A percentile compares a stretch with the other conserved stretches of the same genome.
These are phyloP conservation scores for Leucopternis melanops DNA, from an alignment of 2,113 vertebrate species.

Conservation along the genomic window DNA sequence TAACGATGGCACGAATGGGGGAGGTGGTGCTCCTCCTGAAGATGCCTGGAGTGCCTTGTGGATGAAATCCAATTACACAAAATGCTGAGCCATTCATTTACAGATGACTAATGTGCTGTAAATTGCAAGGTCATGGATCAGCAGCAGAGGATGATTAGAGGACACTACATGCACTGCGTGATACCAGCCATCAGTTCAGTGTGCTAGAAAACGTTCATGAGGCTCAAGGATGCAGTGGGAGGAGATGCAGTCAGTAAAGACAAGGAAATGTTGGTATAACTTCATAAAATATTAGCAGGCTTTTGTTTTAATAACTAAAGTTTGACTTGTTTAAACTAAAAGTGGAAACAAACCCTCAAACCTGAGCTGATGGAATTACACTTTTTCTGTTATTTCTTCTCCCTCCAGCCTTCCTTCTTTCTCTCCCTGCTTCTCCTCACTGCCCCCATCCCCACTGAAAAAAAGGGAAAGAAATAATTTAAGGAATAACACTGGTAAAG, in stretches of 20 bases:
- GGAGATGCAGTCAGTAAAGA: not conserved
- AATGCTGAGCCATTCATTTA: not conserved
- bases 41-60: not conserved
- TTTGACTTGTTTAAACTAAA: not conserved
- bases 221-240: not conserved
- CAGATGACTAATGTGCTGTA: not conserved
- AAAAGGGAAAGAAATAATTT: not conserved
- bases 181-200: not conserved
- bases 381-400: not conserved
- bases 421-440: not conserved
- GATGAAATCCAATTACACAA: not conserved
- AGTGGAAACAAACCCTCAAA: not conserved
- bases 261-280: not conserved
- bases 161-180: not conserved
- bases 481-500: not conserved
- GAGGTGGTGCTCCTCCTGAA: not conserved
- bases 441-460: not conserved
- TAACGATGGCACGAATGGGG: rapidly evolving
- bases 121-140: not conserved
- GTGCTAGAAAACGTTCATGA: not conserved
- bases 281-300: not conserved
- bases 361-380: not conserved
- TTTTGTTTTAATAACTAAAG: not conserved
- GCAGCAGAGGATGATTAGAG: not conserved
- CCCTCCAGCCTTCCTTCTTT: not conserved